Evolutionary conservation across 2,797 vertebrate genomes (phyloP), one percentile per base, ranked within the genome.

Genomic region (Pipistrellus pygmaeus): DNA sequence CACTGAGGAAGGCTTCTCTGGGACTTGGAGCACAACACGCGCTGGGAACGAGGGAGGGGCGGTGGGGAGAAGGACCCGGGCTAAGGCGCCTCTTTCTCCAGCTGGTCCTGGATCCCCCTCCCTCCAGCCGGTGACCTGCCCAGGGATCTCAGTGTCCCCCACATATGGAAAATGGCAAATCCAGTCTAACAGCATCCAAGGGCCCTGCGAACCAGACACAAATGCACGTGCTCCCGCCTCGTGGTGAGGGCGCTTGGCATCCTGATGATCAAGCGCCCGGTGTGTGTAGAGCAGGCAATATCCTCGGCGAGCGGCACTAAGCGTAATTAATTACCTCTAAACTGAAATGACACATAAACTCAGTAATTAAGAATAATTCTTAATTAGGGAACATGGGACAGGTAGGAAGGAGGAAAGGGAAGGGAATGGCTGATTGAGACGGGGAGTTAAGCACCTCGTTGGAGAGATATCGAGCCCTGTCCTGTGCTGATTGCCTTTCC

Each of bases 331-430:
- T 96, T 94, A 95, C 93, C 87, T 95, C 93, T 91, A 88, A 95
- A 97, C 91, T 90, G 96, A 97, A 97, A 95, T 95, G 97, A 95
- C 94, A 96, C 81, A 78, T 94, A 96, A 96, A 96, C 95, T 97
- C 93, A 66, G 78, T 94, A 97, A 97, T 97, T 95, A 96, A 96
- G 97, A 95, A 94, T 95, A 97, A 95, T 96, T 96, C 93, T 94
- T 97, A 95, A 96, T 96, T 96, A 94, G 81, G 88, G 68, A 78
- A 51, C 80, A 68, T 83, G 85, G 92, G 95, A 95, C 94, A 96
- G 96, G 89, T 44, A 93, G 73, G 41, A 83, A 90, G 93, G 83
- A 95, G 41, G 66, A 85, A 84, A 30, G 15, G 73, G 90, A 80
- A 51, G 35, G 89, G 90, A 87, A 92, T 23, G 64, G 87, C 84